Conservation (phyloP, 2,888 invertebrate species). For the Caenorhabditis macrosperma region DNA sequence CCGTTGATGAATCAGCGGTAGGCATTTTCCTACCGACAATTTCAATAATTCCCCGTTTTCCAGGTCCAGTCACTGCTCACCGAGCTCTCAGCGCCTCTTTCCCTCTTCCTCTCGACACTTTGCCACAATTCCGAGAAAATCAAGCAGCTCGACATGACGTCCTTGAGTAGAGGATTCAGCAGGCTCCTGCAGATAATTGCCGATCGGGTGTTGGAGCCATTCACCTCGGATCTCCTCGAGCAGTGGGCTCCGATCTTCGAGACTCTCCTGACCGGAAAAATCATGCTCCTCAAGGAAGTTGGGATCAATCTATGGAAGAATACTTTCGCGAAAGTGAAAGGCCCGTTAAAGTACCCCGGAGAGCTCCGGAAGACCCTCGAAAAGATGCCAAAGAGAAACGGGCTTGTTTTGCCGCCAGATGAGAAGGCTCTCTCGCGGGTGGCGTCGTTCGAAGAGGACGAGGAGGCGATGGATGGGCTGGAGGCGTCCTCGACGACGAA, state of each 20-base stretch:
- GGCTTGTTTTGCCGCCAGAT: slow-evolving; percentile 4
- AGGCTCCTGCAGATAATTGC: slow-evolving; percentile 8
- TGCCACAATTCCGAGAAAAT: neutral
- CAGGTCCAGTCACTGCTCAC: slow-evolving; percentile 20
- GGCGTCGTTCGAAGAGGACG: slow-evolving; percentile 14
- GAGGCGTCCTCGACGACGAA: neutral
- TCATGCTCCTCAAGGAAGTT: slow-evolving; percentile 7
- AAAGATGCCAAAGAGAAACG: slow-evolving; percentile 8
- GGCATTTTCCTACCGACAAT: neutral
- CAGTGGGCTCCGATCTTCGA: slow-evolving; percentile 17
- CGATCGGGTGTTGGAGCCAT: slow-evolving; percentile 18
- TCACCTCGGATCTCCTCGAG: slow-evolving; percentile 14
- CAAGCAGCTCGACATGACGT: neutral
- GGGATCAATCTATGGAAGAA: slow-evolving; percentile 19
- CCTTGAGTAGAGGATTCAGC: neutral
- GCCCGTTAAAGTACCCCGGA: neutral
- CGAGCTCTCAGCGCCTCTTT: slow-evolving; percentile 2
- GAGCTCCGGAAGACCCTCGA: slow-evolving; percentile 15
- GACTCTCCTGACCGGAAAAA: neutral
- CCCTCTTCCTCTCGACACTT: neutral
- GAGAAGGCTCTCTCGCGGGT: neutral
- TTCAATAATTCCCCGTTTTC: neutral
- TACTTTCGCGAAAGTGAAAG: slow-evolving; percentile 18
- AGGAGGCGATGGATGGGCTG: slow-evolving; percentile 51
- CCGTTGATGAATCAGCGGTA: slow-evolving; percentile 3